A percentile compares a stretch with the other conserved stretches of the same genome.
These are phyloP conservation scores for Eulithis prunata DNA, from an alignment of 2,888 invertebrate species.

Conservation along the genomic window DNA sequence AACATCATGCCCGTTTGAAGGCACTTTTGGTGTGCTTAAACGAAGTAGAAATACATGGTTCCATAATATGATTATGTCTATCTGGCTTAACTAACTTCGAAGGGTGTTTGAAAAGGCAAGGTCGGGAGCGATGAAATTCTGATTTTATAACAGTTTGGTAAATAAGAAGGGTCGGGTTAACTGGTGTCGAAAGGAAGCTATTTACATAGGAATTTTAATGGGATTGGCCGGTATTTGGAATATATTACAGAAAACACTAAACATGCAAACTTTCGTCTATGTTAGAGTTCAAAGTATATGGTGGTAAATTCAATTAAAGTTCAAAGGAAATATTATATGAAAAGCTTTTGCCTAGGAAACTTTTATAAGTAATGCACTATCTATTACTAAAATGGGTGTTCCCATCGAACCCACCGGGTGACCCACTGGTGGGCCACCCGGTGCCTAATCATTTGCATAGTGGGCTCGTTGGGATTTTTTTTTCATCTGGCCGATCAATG, in stretches of 20 bases:
- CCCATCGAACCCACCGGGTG: too few relatives aligned
- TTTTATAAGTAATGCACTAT: too few relatives aligned
- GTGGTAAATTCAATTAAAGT: too few relatives aligned
- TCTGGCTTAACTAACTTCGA: constrained; percentile 21
- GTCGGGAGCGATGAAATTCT: constrained; percentile 38
- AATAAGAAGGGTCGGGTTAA: constrained; percentile 35
- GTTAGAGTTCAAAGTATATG: background rate
- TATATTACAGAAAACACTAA: constrained; percentile 1
- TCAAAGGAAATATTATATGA: background rate
- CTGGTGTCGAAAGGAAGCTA: constrained; percentile 27
- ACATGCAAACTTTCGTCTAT: background rate
- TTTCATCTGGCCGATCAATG: too few relatives aligned
- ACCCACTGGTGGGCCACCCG: too few relatives aligned
- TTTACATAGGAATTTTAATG: constrained; percentile 25
- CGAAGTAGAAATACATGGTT: constrained; percentile 1
- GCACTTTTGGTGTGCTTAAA: background rate
- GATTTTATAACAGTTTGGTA: constrained; percentile 41
- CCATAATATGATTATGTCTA: constrained; percentile 18
- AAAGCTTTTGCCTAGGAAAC: background rate
- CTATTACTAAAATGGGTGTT: too few relatives aligned
- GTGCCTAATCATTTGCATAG: too few relatives aligned
- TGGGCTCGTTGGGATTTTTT: too few relatives aligned
- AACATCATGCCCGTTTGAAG: too few relatives aligned
- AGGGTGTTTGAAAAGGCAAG: constrained; percentile 35
- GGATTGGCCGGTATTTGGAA: constrained; percentile 15